Percentiles rank a stretch among this genome's conserved stretches.
Evolutionary conservation across 2,888 invertebrate genomes (phyloP).

Genomic region (Hedychridium roseum): DNA sequence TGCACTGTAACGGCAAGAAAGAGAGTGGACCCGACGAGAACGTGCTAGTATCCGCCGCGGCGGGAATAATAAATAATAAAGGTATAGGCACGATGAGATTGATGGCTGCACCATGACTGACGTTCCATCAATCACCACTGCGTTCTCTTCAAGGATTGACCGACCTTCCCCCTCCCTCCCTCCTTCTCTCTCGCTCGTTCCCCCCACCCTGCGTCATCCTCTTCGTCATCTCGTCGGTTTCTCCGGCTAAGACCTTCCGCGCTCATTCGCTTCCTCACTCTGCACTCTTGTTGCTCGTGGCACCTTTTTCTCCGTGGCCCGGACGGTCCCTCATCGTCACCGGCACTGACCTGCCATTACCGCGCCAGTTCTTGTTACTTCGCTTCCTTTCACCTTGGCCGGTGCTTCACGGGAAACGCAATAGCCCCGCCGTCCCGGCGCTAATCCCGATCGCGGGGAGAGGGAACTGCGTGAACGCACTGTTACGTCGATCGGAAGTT

Average conservation of each 20-base stretch:
- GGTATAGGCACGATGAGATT: slow-evolving; percentile 54
- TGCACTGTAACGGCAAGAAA: slow-evolving; percentile 25
- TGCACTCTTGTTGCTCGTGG: slow-evolving; percentile 8
- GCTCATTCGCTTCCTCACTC: slow-evolving; percentile 2
- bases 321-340: slow-evolving; percentile 15
- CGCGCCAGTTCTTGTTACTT: slow-evolving; percentile 36
- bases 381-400: slow-evolving; percentile 24
- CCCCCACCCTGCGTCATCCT: slow-evolving; percentile 10
- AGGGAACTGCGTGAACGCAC: too few species aligned
- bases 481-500: too few species aligned
- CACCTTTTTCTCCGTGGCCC: slow-evolving; percentile 10
- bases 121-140: slow-evolving; percentile 61
- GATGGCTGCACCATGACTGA: slow-evolving; percentile 62
- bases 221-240: slow-evolving; percentile 3
- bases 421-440: too few species aligned
- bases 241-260: slow-evolving; percentile 8
- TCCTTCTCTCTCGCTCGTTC: slow-evolving; percentile 14
- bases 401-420: too few species aligned
- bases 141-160: slow-evolving; percentile 45
- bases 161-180: slow-evolving; percentile 28
- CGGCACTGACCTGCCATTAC: slow-evolving; percentile 34
- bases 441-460: too few species aligned
- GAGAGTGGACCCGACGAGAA: slow-evolving; percentile 10
- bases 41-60: slow-evolving; percentile 33
- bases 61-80: slow-evolving; percentile 59